Evolutionary conservation across 64 coral and sea anemone genomes (phyloP).

Genomic region (Cladopsammia gracilis): DNA sequence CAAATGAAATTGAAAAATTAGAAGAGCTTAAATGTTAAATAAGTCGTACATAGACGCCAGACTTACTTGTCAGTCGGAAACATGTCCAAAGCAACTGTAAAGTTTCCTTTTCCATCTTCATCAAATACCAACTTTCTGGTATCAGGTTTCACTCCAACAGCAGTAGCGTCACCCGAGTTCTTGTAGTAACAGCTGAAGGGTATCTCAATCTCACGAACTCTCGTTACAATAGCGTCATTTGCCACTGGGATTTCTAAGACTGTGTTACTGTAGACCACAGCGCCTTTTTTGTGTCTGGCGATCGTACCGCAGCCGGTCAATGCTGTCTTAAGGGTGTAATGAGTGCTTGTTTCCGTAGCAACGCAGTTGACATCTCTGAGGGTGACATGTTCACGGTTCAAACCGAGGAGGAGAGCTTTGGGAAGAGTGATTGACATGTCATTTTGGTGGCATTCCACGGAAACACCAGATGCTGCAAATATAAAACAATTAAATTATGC

Average conservation of each 20-base stretch:
- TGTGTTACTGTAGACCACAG: slow-evolving; percentile 62
- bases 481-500: neutral
- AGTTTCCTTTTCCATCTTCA: slow-evolving; percentile 21
- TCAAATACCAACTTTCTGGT: slow-evolving; percentile 39
- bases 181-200: slow-evolving; percentile 66
- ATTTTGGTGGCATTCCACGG: neutral
- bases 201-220: slow-evolving; percentile 45
- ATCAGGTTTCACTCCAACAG: slow-evolving; percentile 3
- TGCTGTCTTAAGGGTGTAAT: slow-evolving; percentile 53
- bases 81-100: slow-evolving; percentile 1
- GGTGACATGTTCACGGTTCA: slow-evolving; percentile 28
- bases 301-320: slow-evolving; percentile 55
- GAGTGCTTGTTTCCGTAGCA: slow-evolving; percentile 35
- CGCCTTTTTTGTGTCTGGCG: slow-evolving; percentile 10
- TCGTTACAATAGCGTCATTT: slow-evolving; percentile 21
- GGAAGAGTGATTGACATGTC: slow-evolving; percentile 9
- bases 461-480: neutral
- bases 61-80: neutral
- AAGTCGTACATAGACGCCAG: neutral
- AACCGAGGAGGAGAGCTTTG: neutral
- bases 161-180: slow-evolving; percentile 10
- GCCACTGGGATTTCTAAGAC: slow-evolving; percentile 46
- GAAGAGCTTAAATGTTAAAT: neutral
- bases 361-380: slow-evolving; percentile 45
- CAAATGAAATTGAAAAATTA: neutral